These are phyloP conservation scores for Caenorhabditis macrosperma DNA, from an alignment of 2,888 invertebrate genomes.

Conservation along the genomic window DNA sequence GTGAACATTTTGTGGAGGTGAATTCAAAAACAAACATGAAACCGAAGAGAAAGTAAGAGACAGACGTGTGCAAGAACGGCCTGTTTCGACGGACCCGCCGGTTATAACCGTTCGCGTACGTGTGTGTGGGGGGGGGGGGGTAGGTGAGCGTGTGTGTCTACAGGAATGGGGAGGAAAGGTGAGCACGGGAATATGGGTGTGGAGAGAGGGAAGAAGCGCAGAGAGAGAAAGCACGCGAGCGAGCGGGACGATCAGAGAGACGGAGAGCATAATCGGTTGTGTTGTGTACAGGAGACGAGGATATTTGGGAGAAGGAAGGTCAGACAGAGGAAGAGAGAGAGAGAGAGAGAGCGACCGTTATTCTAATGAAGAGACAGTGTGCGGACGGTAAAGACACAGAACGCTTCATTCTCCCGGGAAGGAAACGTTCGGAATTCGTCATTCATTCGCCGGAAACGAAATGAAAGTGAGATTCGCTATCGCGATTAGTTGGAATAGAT, in stretches of 20 bases:
- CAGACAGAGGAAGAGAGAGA: conserved; percentile 19
- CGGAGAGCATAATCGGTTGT: conserved; percentile 49
- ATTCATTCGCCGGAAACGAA: conserved; percentile 33
- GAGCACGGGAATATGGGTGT: conserved; percentile 34
- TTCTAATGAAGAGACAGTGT: conserved; percentile 28
- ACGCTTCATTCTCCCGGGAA: conserved; percentile 4
- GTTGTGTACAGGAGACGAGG: conserved; percentile 41
- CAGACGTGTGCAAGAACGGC: conserved; percentile 19
- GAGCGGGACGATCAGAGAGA: conserved; percentile 27
- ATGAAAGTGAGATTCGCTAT: conserved; percentile 22
- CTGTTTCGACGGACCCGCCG: too few species aligned
- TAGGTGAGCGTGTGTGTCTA: conserved; percentile 33
- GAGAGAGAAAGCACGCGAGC: conserved; percentile 24
- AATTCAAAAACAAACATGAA: conserved; percentile 5
- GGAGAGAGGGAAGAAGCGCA: conserved; percentile 21
- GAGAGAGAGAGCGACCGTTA: conserved; percentile 32
- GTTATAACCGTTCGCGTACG: conserved; percentile 38
- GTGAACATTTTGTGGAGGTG: conserved; percentile 10
- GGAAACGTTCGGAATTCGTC: conserved; percentile 9
- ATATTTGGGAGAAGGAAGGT: conserved; percentile 43
- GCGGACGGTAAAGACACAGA: conserved; percentile 8
- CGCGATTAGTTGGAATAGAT: neutral
- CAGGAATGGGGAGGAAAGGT: conserved; percentile 43
- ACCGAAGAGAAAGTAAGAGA: conserved; percentile 21
- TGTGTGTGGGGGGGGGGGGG: neutral